Evolutionary conservation across 1,140 invertebrate genomes (phyloP), one percentile per base, ranked within the genome.

Genomic region (Nasonia longicornis): DNA sequence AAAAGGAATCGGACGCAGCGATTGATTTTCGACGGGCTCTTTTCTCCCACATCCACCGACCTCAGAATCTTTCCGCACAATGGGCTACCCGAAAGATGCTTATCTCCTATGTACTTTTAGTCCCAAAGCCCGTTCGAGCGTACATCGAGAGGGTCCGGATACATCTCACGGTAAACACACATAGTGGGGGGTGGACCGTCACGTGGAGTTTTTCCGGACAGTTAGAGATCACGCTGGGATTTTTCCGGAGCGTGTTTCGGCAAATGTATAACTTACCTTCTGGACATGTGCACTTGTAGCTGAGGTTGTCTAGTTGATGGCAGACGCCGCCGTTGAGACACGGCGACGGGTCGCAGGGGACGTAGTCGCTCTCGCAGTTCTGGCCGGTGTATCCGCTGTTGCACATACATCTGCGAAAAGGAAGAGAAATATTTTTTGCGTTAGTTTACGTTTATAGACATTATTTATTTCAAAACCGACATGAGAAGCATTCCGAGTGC

Each of bases 241-340:
- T 16, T 14, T 69, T 35, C 26, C 48, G 45, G 71, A 11, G 26
- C 7, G 20, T 11, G 26, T n/a, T 7, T 58, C 8, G 14, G 16
- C 12, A 12, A 66, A 2, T 42, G 1, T 73, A 26, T 2, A 66
- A 92, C 94, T 95, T 92, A 98, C 97, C 96, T 88, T 93, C 93
- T 86, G 94, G 95, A 92, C 96, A 98, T 85, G 93, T 93, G 91
- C 96, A 97, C 86, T 95, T 95, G 91, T 97, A 98, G 85, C 92
- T 93, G 71, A 97, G 92, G 84, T 93, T 92, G 87, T 95, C 95
- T 80, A 95, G 88, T 85, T 93, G 92, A 71, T 92, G 93, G 91
- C 97, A 98, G 31, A 92, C 93, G 82, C 97, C 98, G 70, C 96
- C 97, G 90, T 99, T 98, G 85, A 93, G 90, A 89, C 97, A 98